Base-by-base conservation (phyloP, 2,113 vertebrate genomes). In the Oncorhynchus clarkii region DNA sequence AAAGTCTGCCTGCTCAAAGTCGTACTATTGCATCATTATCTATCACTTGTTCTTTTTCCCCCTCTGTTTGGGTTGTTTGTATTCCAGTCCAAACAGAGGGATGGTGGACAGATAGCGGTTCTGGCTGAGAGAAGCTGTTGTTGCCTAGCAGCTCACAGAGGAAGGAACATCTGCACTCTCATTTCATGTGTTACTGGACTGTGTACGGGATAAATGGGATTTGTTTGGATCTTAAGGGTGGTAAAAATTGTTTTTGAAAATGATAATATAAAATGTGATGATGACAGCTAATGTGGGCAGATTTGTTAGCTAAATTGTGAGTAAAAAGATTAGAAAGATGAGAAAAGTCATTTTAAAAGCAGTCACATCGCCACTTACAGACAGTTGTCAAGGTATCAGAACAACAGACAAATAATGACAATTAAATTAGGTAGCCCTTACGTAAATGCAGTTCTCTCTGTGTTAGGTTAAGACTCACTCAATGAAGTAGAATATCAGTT, bases 121-220 rank as follows among this genome's bases (percentile, higher is more conserved):
- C 5, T 8, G n/a, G 20, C 24, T 59, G 51, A 72, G 24, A 73
- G 13, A 39, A 6, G 26, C 27, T 59, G 49, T 14, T 27, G 74
- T 68, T 74, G 73, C 67, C 66, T 22, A 70, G 74, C 66, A 75
- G 49, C 51, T 75, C 48, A 26, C 14, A 6, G 66, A 69, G 66
- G 27, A n/a, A 31, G 22, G 14, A 18, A 75, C 2, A 51, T 29
- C 31, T 59, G 48, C 13, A 20, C 22, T 34, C 73, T 68, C 74
- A 62, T 76, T 76, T 76, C 74, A 60, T 70, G 31, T 31, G 4
- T 70, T 48, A 60, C 27, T 62, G 74, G 74, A 59, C 20, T 48
- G 67, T 45, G 26, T 16, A 13, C 26, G 2, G 18, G 29, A 22
- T 9, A 14, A 54, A 54, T 67, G 45, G 20, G 9, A 5, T 51